phyloP scores from a whole-genome alignment of 2,113 vertebrate species.

The Crotalus tigris region DNA sequence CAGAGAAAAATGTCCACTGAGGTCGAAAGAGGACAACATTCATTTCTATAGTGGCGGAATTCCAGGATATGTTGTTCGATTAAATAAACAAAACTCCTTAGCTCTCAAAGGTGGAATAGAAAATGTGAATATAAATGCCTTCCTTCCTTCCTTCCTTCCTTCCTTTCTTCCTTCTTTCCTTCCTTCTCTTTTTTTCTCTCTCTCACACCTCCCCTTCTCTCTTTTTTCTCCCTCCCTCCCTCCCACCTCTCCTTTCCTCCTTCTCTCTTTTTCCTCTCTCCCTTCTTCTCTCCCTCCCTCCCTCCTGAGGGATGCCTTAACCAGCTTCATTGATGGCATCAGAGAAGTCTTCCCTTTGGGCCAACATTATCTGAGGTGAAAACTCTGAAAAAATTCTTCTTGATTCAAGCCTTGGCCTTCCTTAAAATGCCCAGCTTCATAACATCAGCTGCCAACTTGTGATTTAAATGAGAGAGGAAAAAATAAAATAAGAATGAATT shows the following conservation, averaged over 20 bases:
- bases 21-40: not conserved
- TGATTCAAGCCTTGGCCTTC: not conserved
- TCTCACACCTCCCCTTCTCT: not conserved
- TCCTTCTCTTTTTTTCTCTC: not conserved
- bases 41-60: not conserved
- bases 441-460: not conserved
- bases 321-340: not conserved
- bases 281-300: not conserved
- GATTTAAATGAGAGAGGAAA: not conserved
- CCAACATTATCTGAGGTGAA: not conserved
- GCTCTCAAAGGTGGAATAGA: not conserved
- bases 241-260: rapidly evolving
- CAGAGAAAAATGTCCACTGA: not conserved
- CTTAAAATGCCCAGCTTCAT: not conserved
- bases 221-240: not conserved
- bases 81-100: not conserved
- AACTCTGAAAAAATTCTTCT: not conserved
- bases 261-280: no score
- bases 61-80: not conserved
- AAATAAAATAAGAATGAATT: not conserved
- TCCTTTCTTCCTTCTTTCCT: not conserved
- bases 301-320: not conserved
- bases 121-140: not conserved
- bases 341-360: not conserved
- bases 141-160: no score